Conservation (phyloP, 2,888 invertebrate species). For the Mythimna ferrago region DNA sequence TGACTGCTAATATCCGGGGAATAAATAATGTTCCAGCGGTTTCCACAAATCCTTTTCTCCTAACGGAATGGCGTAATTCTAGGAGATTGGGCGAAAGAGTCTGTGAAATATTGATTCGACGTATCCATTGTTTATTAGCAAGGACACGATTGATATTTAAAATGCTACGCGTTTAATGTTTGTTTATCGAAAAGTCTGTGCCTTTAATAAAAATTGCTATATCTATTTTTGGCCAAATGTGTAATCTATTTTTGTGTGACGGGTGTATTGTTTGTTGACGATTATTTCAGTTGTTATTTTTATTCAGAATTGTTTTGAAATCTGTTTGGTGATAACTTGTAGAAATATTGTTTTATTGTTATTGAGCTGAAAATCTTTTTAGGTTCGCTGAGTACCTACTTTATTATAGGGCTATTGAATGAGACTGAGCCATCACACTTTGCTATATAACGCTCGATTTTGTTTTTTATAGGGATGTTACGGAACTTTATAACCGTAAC, state of each 20-base stretch:
- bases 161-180: constrained; percentile 34
- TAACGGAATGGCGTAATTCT: constrained; percentile 58
- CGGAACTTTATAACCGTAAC: too few relatives aligned
- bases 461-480: too few relatives aligned
- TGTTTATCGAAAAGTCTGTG: constrained; percentile 22
- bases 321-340: not conserved
- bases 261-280: not conserved
- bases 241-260: constrained; percentile 22
- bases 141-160: constrained; percentile 51
- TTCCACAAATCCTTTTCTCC: constrained; percentile 74
- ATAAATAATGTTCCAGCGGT: constrained; percentile 78
- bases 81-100: constrained; percentile 64
- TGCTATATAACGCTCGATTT: too few relatives aligned
- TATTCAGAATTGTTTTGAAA: constrained; percentile 10
- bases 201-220: constrained; percentile 7
- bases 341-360: constrained; percentile 1
- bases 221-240: constrained; percentile 1
- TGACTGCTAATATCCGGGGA: constrained; percentile 81
- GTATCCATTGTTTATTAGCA: constrained; percentile 67
- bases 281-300: constrained; percentile 12
- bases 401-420: too few relatives aligned
- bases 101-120: constrained; percentile 70
- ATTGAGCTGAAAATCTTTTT: too few relatives aligned
- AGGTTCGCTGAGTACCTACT: too few relatives aligned
- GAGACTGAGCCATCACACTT: too few relatives aligned